Base-by-base conservation (phyloP, 1,140 invertebrate species). In the Penaeus vannamei region DNA sequence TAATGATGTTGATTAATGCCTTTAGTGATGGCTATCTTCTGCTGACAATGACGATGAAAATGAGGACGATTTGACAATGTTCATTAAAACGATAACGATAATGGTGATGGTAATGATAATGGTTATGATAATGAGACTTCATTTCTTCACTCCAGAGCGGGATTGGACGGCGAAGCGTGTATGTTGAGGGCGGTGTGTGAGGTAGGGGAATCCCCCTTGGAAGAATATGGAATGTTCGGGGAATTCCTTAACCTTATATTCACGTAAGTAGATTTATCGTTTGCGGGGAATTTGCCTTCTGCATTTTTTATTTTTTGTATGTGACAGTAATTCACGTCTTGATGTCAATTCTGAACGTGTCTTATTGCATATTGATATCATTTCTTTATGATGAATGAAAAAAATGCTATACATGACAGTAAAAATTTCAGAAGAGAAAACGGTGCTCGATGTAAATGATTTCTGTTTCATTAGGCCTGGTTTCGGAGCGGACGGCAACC, bases 181-280 rank as follows among this genome's bases (percentile, higher is more conserved):
- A 93, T 97, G 79, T 94, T 96, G 69, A 95, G 95, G 92, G 95
- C 95, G 90, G 95, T 97, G 92, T 97, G 96, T 92, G 96, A 97
- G 93, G 94, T 95, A 2, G 95, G 96, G 2, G 94, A 95, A 90
- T 94, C 94, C 59, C 95, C 96, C 87, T 95, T 96, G 89, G 93
- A 94, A 92, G 93, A 94, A 91, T 94, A 94, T 91, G 95, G 96
- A 29, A 93, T 96, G 84, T 92, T 95, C 90, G 95, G 95, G n/a
- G 95, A 96, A 94, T 93, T 96, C 89, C 92, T 96, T 42, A 95
- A 96, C 92, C 94, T 95, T 91, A 92, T 96, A 89, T 94, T 97
- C 91, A 95, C 95, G 95, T 95, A 93, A 95, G 94, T 93, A 59
- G 29, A 7, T 12, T 14, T n/a, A 66, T 64, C 1, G 0, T 61